phyloP scores from a whole-genome alignment of 2,888 invertebrate species.

The Choreutis nemorana region DNA sequence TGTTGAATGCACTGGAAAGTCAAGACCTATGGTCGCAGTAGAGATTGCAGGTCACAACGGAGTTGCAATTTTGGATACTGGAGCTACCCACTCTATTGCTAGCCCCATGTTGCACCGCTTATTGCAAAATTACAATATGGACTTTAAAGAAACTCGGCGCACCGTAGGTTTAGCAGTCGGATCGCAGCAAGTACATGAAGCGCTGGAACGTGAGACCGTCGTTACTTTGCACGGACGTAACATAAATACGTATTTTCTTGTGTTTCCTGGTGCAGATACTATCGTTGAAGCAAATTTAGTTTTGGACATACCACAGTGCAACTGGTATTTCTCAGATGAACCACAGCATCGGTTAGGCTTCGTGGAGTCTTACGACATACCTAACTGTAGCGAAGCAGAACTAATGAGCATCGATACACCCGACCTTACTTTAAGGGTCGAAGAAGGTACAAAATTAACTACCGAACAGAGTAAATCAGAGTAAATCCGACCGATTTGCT shows the following conservation, averaged over 20 bases:
- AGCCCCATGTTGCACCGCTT: not conserved
- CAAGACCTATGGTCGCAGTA: not conserved
- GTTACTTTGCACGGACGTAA: not conserved
- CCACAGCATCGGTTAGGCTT: not conserved
- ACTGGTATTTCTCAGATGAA: not conserved
- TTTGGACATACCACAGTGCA: not conserved
- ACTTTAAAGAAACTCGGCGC: not conserved
- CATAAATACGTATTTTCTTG: not conserved
- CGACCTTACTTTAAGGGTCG: constrained; percentile 3
- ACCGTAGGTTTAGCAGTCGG: not conserved
- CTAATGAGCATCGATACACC: not conserved
- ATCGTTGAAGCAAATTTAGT: not conserved
- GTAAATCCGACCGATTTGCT: not conserved
- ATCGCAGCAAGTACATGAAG: not conserved
- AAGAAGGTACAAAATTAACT: constrained; percentile 7
- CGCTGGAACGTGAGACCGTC: not conserved
- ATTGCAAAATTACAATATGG: not conserved
- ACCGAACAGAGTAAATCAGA: constrained; percentile 3
- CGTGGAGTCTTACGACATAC: not conserved
- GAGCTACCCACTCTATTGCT: not conserved
- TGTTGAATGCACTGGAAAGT: not conserved
- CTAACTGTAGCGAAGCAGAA: not conserved
- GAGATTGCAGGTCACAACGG: not conserved
- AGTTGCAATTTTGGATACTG: not conserved
- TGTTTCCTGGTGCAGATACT: not conserved